phyloP scores from a whole-genome alignment of 2,888 invertebrate genomes.

The Acronicta psi region DNA sequence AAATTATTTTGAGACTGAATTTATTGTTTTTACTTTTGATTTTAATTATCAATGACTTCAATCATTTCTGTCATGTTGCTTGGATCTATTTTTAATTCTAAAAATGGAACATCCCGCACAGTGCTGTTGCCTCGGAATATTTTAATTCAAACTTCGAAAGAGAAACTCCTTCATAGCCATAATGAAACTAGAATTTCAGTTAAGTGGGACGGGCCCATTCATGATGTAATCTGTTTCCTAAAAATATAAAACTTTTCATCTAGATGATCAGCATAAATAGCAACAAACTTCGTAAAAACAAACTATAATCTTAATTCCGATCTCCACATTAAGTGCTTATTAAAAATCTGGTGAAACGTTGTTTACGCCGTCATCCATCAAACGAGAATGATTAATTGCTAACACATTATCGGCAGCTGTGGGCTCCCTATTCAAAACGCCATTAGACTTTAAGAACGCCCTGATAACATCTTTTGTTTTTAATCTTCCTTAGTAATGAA shows the following conservation, averaged over 20 bases:
- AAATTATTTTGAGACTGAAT: no score
- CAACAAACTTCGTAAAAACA: conserved; percentile 7
- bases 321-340: conserved; percentile 52
- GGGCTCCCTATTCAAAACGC: conserved; percentile 63
- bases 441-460: conserved; percentile 60
- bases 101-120: no score
- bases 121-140: no score
- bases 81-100: no score
- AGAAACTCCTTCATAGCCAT: no score
- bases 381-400: conserved; percentile 71
- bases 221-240: no score
- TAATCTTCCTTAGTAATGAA: conserved; percentile 47
- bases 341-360: conserved; percentile 61
- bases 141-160: no score
- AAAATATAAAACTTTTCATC: neutral
- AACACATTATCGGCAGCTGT: conserved; percentile 72
- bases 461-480: conserved; percentile 56
- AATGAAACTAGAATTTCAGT: no score
- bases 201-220: no score
- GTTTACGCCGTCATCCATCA: conserved; percentile 73
- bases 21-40: no score
- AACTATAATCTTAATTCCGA: conserved; percentile 46
- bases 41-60: no score
- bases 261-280: conserved; percentile 27
- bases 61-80: no score